These are phyloP conservation scores for Mesorhabditis sp. DNA, from an alignment of 2,888 invertebrate genomes.

Conservation along the genomic window DNA sequence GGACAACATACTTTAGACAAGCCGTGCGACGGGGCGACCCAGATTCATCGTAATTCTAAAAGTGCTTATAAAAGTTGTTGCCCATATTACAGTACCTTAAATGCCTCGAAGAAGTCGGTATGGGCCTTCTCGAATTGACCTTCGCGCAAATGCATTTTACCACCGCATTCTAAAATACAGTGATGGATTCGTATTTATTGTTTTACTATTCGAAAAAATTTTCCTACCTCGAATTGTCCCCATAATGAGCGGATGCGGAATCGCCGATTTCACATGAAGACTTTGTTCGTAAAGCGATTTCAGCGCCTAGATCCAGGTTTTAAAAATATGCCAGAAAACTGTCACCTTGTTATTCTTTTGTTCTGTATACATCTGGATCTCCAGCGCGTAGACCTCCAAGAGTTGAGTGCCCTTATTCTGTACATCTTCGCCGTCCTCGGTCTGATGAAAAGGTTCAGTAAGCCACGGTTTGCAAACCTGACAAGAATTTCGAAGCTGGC, in stretches of 20 bases:
- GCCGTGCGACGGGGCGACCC: conserved; percentile 93
- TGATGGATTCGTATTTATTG: not conserved
- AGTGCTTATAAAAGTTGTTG: not conserved
- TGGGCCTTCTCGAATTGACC: conserved; percentile 98
- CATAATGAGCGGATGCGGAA: conserved; percentile 99
- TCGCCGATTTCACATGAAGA: conserved; percentile 95
- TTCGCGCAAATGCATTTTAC: conserved; percentile 97
- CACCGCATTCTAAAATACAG: conserved; percentile 79
- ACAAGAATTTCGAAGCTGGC: conserved; percentile 93
- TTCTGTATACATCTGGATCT: conserved; percentile 99
- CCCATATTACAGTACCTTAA: conserved; percentile 26
- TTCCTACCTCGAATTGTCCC: conserved; percentile 85
- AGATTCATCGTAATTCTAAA: conserved; percentile 89
- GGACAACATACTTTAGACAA: conserved; percentile 91
- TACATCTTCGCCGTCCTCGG: conserved; percentile 55
- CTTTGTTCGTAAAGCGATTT: conserved; percentile 91
- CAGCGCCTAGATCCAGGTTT: conserved; percentile 31
- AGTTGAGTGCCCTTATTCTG: conserved; percentile 75
- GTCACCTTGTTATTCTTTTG: conserved; percentile 95
- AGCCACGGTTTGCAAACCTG: conserved; percentile 68
- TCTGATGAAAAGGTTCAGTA: conserved; percentile 20
- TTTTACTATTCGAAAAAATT: not conserved
- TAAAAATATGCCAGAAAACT: not conserved
- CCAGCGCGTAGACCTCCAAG: conserved; percentile 93
- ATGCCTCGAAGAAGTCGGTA: conserved; percentile 96